A percentile compares a stretch with the other conserved stretches of the same genome.
Evolutionary conservation across 2,113 vertebrate genomes (phyloP).

Genomic region (Passer montanus): DNA sequence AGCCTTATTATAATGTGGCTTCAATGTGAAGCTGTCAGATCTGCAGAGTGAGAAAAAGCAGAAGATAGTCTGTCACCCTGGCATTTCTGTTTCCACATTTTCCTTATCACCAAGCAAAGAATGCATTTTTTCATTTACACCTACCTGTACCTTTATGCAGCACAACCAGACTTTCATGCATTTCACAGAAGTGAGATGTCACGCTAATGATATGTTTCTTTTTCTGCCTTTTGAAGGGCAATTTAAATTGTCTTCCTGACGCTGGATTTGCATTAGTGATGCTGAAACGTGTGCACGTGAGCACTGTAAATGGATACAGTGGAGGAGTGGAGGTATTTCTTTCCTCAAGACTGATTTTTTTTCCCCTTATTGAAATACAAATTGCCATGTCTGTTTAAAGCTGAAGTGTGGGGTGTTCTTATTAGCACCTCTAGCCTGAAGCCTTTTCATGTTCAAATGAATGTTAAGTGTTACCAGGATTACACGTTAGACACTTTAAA

Average conservation of each 20-base stretch:
- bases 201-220: conserved; percentile 65
- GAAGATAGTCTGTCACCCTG: neutral
- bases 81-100: conserved; percentile 40
- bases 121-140: conserved; percentile 36
- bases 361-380: conserved; percentile 51
- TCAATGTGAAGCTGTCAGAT: neutral
- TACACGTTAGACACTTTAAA: neutral
- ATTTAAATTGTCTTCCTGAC: conserved; percentile 63
- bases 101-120: neutral
- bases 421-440: conserved; percentile 50
- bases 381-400: conserved; percentile 43
- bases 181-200: conserved; percentile 39
- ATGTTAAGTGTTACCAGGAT: conserved; percentile 30
- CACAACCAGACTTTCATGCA: neutral
- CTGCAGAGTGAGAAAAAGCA: conserved; percentile 19
- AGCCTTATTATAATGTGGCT: neutral
- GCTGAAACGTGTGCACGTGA: conserved; percentile 9
- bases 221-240: conserved; percentile 56
- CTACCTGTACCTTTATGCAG: conserved; percentile 35
- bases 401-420: conserved; percentile 23
- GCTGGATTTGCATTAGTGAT: conserved; percentile 51
- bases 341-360: conserved; percentile 29
- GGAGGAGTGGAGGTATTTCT: conserved; percentile 53
- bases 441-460: conserved; percentile 74
- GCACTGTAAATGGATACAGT: conserved; percentile 6